These are phyloP conservation scores for Microcebus jonahi DNA, from an alignment of 2,113 vertebrate genomes.

Conservation along the genomic window DNA sequence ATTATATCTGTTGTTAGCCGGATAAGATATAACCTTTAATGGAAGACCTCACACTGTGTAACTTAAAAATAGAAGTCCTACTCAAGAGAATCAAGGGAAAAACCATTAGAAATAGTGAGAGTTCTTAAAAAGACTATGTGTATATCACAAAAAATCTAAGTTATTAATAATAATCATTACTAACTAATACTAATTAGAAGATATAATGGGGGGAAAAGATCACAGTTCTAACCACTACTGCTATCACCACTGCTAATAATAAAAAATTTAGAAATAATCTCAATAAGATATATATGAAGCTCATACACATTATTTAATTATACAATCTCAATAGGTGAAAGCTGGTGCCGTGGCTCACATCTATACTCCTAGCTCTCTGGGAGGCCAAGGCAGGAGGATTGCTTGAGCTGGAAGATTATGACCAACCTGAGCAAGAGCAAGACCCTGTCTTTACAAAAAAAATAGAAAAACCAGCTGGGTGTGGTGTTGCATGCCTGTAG, in stretches of 20 bases:
- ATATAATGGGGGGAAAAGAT: slow-evolving; percentile 3
- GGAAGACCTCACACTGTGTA: not conserved
- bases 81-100: not conserved
- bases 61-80: slow-evolving; percentile 35
- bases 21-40: slow-evolving; percentile 16
- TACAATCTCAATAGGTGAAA: not conserved
- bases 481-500: too few species aligned
- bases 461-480: too few species aligned
- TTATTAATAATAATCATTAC: not conserved
- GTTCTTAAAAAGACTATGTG: slow-evolving; percentile 21
- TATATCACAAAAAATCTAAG: not conserved
- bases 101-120: not conserved
- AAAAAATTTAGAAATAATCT: slow-evolving; percentile 11
- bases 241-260: not conserved
- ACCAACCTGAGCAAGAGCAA: too few species aligned
- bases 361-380: too few species aligned
- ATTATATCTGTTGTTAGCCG: not conserved
- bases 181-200: slow-evolving; percentile 11
- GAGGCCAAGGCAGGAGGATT: too few species aligned
- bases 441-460: too few species aligned
- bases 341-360: too few species aligned
- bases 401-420: too few species aligned
- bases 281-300: slow-evolving; percentile 4
- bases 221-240: not conserved
- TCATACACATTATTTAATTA: slow-evolving; percentile 19